Percentiles rank a stretch among this genome's conserved stretches.
phyloP scores from a whole-genome alignment of 2,888 invertebrate species.

The Endomychus coccineus region DNA sequence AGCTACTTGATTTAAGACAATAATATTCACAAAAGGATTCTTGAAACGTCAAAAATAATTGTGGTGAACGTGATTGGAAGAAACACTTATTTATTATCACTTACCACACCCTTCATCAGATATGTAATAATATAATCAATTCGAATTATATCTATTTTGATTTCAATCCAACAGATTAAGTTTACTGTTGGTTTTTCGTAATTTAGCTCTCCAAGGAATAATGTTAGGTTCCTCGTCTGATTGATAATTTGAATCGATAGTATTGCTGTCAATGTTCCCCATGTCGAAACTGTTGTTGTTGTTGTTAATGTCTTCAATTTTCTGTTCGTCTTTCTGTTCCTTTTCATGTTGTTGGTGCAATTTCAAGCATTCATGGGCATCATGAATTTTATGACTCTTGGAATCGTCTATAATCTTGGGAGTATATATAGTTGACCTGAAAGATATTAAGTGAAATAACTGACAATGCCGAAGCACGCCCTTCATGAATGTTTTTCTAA shows the following conservation, averaged over 20 bases:
- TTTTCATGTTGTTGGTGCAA: background rate
- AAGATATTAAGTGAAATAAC: too few relatives aligned
- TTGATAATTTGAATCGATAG: conserved; percentile 39
- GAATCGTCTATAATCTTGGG: conserved; percentile 61
- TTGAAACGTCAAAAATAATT: too few relatives aligned
- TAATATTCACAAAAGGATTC: too few relatives aligned
- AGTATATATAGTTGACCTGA: conserved; percentile 61
- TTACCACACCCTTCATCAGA: too few relatives aligned
- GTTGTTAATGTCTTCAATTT: conserved; percentile 35
- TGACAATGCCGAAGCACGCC: too few relatives aligned
- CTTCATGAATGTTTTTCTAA: too few relatives aligned
- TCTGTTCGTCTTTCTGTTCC: conserved; percentile 24
- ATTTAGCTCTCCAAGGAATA: conserved; percentile 83
- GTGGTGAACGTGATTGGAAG: too few relatives aligned
- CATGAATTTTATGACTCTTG: conserved; percentile 42
- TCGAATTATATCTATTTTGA: too few relatives aligned
- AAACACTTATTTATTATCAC: too few relatives aligned
- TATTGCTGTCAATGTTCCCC: conserved; percentile 23
- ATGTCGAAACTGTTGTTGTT: conserved; percentile 42
- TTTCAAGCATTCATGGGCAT: conserved; percentile 16
- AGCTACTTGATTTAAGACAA: too few relatives aligned
- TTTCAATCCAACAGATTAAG: conserved; percentile 66
- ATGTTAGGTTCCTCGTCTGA: conserved; percentile 58
- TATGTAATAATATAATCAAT: too few relatives aligned
- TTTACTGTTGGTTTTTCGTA: conserved; percentile 85